A percentile compares a stretch with the other conserved stretches of the same genome.
Conservation (phyloP, 2,797 vertebrate species). For the Arremon brunneinucha region DNA sequence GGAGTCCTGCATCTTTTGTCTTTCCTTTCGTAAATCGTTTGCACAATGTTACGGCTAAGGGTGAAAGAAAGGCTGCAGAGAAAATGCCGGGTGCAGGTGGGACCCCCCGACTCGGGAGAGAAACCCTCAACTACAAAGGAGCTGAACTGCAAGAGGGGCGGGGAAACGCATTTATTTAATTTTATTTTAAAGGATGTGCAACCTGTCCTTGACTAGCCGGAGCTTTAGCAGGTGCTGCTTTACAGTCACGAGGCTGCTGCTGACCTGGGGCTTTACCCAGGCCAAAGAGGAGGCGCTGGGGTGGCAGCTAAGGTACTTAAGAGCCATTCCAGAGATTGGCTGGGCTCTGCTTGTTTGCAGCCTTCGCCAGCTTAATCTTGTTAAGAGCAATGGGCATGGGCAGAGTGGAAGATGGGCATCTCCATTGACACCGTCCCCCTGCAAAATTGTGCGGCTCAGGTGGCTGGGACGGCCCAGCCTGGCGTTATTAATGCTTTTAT, state of each 20-base stretch:
- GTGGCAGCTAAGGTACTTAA: constrained; percentile 10
- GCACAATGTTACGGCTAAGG: not conserved
- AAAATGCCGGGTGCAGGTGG: constrained; percentile 38
- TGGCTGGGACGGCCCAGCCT: constrained; percentile 1
- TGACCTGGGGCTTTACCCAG: not conserved
- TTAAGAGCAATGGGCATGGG: not conserved
- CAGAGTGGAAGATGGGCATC: not conserved
- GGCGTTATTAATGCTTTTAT: constrained; percentile 25
- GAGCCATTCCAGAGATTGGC: not conserved
- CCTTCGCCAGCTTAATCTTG: not conserved
- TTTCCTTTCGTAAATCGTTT: constrained; percentile 6
- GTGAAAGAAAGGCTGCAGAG: constrained; percentile 20
- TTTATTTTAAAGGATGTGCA: not conserved
- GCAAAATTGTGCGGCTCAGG: not conserved
- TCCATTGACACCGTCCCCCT: constrained; percentile 26
- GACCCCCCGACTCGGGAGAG: not conserved
- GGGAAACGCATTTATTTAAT: not conserved
- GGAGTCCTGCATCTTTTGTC: constrained; percentile 40
- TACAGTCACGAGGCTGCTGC: constrained; percentile 39
- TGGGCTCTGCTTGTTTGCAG: not conserved
- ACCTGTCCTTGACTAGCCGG: constrained; percentile 22
- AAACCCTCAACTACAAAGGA: constrained; percentile 39
- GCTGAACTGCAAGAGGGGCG: not conserved
- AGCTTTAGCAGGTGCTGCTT: constrained; percentile 55
- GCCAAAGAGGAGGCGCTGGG: not conserved